Evolutionary conservation across 2,797 vertebrate genomes (phyloP).

Genomic region (Telmatherina bonti): DNA sequence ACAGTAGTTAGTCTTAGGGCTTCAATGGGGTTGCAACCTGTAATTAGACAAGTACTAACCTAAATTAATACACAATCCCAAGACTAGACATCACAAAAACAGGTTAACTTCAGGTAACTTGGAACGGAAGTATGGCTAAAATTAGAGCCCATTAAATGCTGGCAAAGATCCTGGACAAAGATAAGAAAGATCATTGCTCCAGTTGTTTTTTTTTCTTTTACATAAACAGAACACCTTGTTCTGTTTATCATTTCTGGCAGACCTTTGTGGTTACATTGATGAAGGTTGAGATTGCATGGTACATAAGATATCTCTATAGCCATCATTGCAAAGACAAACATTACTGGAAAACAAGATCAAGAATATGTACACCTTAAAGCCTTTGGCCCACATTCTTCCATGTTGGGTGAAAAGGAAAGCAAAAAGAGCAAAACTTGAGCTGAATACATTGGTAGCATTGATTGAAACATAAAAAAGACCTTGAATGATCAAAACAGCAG

Average conservation of each 20-base stretch:
- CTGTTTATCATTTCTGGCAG: neutral
- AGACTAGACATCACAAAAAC: neutral
- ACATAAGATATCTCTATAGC: neutral
- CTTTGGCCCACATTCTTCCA: neutral
- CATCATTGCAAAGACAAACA: neutral
- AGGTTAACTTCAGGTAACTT: neutral
- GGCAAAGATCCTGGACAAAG: neutral
- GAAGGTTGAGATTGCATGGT: constrained; percentile 1
- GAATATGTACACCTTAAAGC: neutral
- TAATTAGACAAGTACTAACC: too few relatives aligned
- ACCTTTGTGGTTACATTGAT: constrained; percentile 4
- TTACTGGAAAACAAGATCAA: neutral
- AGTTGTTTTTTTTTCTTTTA: neutral
- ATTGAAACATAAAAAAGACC: neutral
- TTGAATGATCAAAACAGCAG: neutral
- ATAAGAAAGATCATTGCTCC: neutral
- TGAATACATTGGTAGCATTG: neutral
- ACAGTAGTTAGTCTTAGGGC: too few relatives aligned
- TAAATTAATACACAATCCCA: too few relatives aligned
- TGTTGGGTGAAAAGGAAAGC: neutral
- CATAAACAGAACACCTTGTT: neutral
- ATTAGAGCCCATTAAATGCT: neutral
- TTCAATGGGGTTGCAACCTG: too few relatives aligned
- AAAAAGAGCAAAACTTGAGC: neutral
- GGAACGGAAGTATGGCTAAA: neutral